These are phyloP conservation scores for Parazoanthus darwini DNA, from an alignment of 92 coral and sea anemone species.

Conservation along the genomic window DNA sequence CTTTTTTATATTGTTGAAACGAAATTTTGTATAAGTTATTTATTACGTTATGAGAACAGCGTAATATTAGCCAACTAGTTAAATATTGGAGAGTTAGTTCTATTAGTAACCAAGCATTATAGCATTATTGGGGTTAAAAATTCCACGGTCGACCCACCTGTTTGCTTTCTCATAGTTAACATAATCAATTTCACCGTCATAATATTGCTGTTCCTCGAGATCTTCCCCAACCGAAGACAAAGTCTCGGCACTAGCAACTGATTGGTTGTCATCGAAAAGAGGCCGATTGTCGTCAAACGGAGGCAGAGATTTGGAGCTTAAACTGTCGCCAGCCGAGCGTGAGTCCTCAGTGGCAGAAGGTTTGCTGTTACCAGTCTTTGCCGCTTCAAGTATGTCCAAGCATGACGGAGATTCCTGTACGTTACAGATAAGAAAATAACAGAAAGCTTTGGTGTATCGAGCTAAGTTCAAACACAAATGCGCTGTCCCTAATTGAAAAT, in stretches of 20 bases:
- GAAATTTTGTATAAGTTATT: no score
- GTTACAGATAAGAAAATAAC: not conserved
- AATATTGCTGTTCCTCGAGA: no score
- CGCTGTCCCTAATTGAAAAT: no score
- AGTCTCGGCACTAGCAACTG: not conserved
- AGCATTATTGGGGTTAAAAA: no score
- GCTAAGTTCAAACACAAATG: no score
- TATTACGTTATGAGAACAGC: no score
- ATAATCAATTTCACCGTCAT: not conserved
- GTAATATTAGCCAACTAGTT: no score
- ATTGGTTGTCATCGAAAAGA: conserved; percentile 9
- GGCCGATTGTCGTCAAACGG: not conserved
- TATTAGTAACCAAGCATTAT: no score
- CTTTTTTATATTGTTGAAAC: no score
- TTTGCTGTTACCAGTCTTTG: not conserved
- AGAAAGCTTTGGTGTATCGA: no score
- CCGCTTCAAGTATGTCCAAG: conserved; percentile 5
- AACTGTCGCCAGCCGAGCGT: not conserved
- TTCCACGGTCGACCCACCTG: not conserved
- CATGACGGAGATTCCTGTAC: conserved; percentile 16
- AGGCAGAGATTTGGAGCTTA: not conserved
- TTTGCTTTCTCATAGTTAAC: not conserved
- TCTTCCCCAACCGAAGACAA: not conserved
- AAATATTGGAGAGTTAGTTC: no score
- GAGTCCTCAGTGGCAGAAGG: not conserved